Conservation (phyloP, 2,888 invertebrate genomes). For the Steinernema carpocapsae region DNA sequence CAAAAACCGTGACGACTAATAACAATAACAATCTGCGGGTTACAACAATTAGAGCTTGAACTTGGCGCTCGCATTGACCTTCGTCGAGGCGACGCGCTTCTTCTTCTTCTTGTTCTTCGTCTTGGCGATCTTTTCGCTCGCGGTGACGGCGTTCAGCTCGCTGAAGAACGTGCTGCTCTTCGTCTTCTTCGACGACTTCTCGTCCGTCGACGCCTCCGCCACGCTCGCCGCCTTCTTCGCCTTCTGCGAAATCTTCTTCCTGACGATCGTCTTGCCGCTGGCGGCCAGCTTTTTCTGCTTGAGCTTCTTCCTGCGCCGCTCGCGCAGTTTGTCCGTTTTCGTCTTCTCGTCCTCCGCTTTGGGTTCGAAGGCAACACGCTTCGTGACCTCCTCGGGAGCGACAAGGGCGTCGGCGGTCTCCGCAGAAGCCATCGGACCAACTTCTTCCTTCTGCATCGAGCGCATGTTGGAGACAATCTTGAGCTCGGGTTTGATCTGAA, state of each 20-base stretch:
- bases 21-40: not conserved
- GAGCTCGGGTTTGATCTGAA: conserved; percentile 79
- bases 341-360: conserved; percentile 82
- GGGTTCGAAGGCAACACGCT: conserved; percentile 71
- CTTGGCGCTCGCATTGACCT: conserved; percentile 15
- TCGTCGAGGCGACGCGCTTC: conserved; percentile 8
- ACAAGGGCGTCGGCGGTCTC: conserved; percentile 54
- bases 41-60: not conserved
- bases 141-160: conserved; percentile 20
- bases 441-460: conserved; percentile 90
- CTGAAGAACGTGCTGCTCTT: conserved; percentile 34
- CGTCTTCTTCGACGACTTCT: too few species aligned
- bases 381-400: conserved; percentile 62
- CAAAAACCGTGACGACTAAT: not conserved
- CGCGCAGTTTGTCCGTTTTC: conserved; percentile 85
- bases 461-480: conserved; percentile 89
- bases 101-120: conserved; percentile 2
- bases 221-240: too few species aligned
- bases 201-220: not conserved
- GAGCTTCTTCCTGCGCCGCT: conserved; percentile 84
- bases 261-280: conserved; percentile 25
- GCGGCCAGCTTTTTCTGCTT: conserved; percentile 75
- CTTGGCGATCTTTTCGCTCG: too few species aligned
- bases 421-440: conserved; percentile 80
- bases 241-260: too few species aligned